A percentile compares a stretch with the other conserved stretches of the same genome.
Conservation (phyloP, 2,888 invertebrate species). For the Odontocerum albicorne region DNA sequence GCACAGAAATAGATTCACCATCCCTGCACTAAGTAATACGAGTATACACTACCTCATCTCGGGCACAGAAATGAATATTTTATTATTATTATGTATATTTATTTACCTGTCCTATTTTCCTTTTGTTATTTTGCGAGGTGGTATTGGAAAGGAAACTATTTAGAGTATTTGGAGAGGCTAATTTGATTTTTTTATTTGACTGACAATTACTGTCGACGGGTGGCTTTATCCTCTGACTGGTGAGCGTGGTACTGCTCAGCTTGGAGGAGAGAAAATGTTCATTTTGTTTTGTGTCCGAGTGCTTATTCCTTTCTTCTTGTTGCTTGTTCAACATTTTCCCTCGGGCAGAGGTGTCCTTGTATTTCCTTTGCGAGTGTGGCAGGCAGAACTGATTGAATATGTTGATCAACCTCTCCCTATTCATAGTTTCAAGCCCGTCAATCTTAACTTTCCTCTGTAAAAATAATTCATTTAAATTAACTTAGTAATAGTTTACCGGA, state of each 20-base stretch:
- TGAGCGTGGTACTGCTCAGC: not conserved
- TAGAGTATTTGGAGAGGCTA: not conserved
- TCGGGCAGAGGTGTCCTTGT: constrained; percentile 48
- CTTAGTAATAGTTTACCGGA: too few relatives aligned
- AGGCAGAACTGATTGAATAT: constrained; percentile 53
- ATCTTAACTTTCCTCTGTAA: constrained; percentile 33
- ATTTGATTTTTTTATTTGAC: constrained; percentile 3
- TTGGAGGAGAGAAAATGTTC: not conserved
- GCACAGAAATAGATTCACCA: too few relatives aligned
- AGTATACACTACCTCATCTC: too few relatives aligned
- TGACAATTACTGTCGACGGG: not conserved
- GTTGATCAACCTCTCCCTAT: constrained; percentile 45
- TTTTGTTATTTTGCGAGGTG: constrained; percentile 6
- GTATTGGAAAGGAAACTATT: not conserved
- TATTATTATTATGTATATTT: not conserved
- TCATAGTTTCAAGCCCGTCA: constrained; percentile 17
- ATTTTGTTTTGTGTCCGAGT: not conserved
- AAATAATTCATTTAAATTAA: too few relatives aligned
- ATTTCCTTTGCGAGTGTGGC: constrained; percentile 52
- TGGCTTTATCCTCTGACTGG: constrained; percentile 4
- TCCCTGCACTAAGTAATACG: too few relatives aligned
- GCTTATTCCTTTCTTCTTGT: constrained; percentile 11
- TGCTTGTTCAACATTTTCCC: constrained; percentile 8
- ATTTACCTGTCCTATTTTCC: constrained; percentile 7
- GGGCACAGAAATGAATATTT: too few relatives aligned